phyloP scores from a whole-genome alignment of 2,113 vertebrate genomes.

The Bos taurus region ARS-UCD2.0 NC_037347.1:70241001-70241500 shows the following conservation, averaged over 20 bases:
- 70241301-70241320: not conserved
- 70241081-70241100: not conserved
- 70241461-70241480: fast-evolving
- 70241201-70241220: not conserved
- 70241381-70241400: not conserved
- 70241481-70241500: not conserved
- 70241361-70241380: not conserved
- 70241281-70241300: not conserved
- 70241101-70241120: not conserved
- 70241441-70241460: fast-evolving
- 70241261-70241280: not conserved
- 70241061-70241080: fast-evolving
- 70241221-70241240: not conserved
- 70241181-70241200: not conserved
- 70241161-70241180: not conserved
- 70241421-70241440: not conserved
- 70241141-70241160: fast-evolving
- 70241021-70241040: fast-evolving
- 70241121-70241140: no score
- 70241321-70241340: not conserved
- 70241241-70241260: not conserved
- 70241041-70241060: not conserved
- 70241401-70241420: not conserved
- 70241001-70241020: not conserved
- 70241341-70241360: not conserved